Percentiles rank a stretch among this genome's conserved stretches.
Conservation (phyloP, 1,140 invertebrate genomes). For the Olivierus martensii region DNA sequence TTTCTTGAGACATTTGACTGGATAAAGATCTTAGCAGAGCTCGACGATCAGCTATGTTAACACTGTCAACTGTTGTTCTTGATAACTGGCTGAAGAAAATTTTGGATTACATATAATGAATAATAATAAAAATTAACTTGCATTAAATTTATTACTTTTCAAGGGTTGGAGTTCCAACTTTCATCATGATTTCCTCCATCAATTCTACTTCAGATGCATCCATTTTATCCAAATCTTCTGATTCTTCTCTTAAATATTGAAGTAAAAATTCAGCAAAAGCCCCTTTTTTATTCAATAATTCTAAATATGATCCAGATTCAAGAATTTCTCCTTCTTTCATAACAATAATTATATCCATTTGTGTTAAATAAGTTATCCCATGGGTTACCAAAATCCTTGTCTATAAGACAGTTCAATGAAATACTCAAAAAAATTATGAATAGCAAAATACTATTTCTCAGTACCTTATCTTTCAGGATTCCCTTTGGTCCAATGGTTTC, state of each 20-base stretch:
- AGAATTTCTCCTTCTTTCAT: constrained; percentile 27
- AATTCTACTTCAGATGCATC: background rate
- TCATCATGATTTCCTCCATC: constrained; percentile 4
- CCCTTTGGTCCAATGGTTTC: constrained; percentile 29
- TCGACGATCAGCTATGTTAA: background rate
- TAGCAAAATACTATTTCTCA: background rate
- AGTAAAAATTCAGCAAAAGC: constrained; percentile 44
- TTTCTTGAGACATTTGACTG: background rate
- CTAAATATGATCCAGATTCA: constrained; percentile 27
- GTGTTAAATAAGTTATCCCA: constrained; percentile 26
- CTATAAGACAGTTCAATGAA: constrained; percentile 15
- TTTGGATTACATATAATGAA: too few species aligned
- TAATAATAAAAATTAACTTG: background rate
- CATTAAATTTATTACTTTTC: background rate
- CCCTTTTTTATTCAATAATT: constrained; percentile 25
- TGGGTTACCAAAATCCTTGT: constrained; percentile 32
- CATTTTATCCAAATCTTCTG: constrained; percentile 27
- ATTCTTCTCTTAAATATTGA: constrained; percentile 57
- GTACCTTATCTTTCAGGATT: constrained; percentile 17
- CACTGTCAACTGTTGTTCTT: background rate
- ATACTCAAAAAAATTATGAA: background rate
- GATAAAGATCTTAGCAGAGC: background rate
- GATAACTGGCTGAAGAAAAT: too few species aligned
- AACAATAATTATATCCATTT: constrained; percentile 31
- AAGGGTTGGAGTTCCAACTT: constrained; percentile 2